A percentile compares a stretch with the other conserved stretches of the same genome.
Conservation (phyloP, 2,113 vertebrate genomes). For the Neogobius melanostomus region DNA sequence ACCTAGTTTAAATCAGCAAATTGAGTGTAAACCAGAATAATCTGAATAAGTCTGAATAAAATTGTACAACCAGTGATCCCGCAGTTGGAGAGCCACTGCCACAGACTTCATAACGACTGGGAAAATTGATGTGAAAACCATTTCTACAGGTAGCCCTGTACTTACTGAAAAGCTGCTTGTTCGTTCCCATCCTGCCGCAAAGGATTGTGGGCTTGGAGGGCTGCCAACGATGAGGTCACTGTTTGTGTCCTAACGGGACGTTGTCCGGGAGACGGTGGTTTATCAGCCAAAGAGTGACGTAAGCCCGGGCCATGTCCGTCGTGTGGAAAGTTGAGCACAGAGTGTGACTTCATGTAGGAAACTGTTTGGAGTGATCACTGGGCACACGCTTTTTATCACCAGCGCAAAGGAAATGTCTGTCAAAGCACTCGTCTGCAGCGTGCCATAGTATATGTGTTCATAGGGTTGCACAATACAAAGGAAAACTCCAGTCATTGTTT, state of each 20-base stretch:
- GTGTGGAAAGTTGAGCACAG: constrained; percentile 70
- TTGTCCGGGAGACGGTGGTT: constrained; percentile 77
- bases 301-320: constrained; percentile 63
- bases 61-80: no score
- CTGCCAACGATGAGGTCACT: constrained; percentile 76
- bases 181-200: constrained; percentile 42
- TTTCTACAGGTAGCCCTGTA: constrained; percentile 18
- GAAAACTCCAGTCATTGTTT: background rate
- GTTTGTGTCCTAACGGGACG: constrained; percentile 78
- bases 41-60: no score
- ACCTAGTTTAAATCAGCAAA: no score
- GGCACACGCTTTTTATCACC: constrained; percentile 36
- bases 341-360: constrained; percentile 69
- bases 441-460: constrained; percentile 14
- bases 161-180: constrained; percentile 35
- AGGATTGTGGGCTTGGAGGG: constrained; percentile 32
- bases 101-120: background rate
- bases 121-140: background rate
- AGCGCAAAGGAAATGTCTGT: constrained; percentile 9
- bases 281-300: constrained; percentile 74
- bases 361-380: constrained; percentile 39
- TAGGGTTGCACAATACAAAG: background rate
- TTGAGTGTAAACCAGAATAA: no score
- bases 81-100: background rate
- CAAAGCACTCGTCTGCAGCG: constrained; percentile 21